Percentiles rank a stretch among this genome's conserved stretches.
These are phyloP conservation scores for Centruroides vittatus DNA, from an alignment of 1,140 invertebrate species.

Conservation along the genomic window DNA sequence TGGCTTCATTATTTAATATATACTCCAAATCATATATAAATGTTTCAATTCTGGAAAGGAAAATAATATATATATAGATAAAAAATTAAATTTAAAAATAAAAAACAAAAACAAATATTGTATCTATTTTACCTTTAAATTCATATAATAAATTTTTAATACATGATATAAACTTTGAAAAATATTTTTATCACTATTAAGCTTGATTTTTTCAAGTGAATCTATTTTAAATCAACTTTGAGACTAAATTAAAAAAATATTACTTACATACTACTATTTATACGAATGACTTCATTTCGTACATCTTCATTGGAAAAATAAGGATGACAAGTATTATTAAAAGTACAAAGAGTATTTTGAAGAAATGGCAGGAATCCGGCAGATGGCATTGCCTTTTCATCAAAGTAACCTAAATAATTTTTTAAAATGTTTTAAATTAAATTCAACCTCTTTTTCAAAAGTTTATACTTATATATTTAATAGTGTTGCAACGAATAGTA, in stretches of 20 bases:
- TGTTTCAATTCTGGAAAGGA: conserved; percentile 6
- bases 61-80: conserved; percentile 1
- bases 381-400: conserved; percentile 43
- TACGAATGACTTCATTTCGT: conserved; percentile 21
- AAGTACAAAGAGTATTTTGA: conserved; percentile 37
- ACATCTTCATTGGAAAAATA: conserved; percentile 18
- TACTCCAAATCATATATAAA: conserved; percentile 14
- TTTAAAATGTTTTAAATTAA: background rate
- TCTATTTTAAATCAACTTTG: no score
- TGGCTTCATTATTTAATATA: conserved; percentile 9
- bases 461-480: background rate
- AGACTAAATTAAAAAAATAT: background rate
- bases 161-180: no score
- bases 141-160: no score
- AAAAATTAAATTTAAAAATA: background rate
- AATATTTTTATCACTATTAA: no score
- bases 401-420: conserved; percentile 41
- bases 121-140: no score
- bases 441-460: background rate
- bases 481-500: no score
- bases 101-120: no score
- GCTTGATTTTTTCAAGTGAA: no score
- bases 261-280: conserved; percentile 29
- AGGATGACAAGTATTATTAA: conserved; percentile 41
- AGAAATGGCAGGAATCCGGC: conserved; percentile 40